phyloP scores from a whole-genome alignment of 1,140 invertebrate species.

The Drosophila novamexicana region DNA sequence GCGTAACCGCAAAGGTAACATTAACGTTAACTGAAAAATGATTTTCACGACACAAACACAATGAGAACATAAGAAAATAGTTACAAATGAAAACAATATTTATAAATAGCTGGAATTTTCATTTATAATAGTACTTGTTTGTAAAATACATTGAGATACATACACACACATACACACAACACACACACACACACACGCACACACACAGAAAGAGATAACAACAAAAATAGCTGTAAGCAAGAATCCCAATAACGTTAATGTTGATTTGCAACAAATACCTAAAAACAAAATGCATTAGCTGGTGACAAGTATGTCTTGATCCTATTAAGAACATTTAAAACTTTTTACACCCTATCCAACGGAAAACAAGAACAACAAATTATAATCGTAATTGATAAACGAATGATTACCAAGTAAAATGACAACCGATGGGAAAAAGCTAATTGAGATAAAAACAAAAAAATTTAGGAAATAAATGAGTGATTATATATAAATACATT shows the following conservation, averaged over 20 bases:
- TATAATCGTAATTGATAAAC: constrained; percentile 45
- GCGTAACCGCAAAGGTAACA: constrained; percentile 32
- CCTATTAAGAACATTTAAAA: constrained; percentile 54
- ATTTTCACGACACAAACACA: constrained; percentile 34
- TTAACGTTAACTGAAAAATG: constrained; percentile 53
- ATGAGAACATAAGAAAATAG: neutral
- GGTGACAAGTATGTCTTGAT: constrained; percentile 48
- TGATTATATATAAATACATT: constrained; percentile 73
- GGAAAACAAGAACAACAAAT: constrained; percentile 31
- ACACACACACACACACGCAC: neutral
- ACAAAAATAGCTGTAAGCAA: constrained; percentile 24
- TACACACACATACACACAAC: neutral
- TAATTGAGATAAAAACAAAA: constrained; percentile 40
- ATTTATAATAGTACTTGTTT: constrained; percentile 52
- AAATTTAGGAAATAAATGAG: constrained; percentile 72
- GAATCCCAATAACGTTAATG: constrained; percentile 29
- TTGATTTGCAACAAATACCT: constrained; percentile 45
- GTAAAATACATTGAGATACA: constrained; percentile 37
- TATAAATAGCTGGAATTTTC: constrained; percentile 27
- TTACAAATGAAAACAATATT: constrained; percentile 11
- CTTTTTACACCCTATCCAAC: constrained; percentile 75
- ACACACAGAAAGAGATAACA: constrained; percentile 13
- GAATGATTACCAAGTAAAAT: constrained; percentile 51
- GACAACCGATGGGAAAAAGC: constrained; percentile 32
- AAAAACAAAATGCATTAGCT: constrained; percentile 25